phyloP scores from a whole-genome alignment of 1,140 invertebrate genomes.

The Cyclargus thomasi region DNA sequence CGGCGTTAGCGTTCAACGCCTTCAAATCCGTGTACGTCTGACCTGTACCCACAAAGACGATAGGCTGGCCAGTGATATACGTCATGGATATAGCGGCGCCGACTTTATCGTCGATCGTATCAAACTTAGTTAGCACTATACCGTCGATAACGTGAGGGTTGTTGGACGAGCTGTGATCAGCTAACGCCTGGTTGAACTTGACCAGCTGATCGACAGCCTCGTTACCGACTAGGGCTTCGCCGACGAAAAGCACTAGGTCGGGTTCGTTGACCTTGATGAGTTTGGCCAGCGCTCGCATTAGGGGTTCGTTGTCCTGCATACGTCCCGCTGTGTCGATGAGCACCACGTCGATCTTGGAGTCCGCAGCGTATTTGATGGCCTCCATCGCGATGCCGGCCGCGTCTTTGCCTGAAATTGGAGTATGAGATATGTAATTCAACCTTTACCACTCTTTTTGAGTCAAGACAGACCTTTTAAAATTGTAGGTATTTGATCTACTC shows the following conservation, averaged over 20 bases:
- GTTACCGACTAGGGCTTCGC: constrained; percentile 99
- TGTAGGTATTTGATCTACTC: no score
- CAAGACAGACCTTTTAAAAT: no score
- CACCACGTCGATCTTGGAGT: constrained; percentile 91
- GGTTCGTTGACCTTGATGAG: constrained; percentile 86
- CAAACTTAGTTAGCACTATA: constrained; percentile 98
- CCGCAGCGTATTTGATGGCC: constrained; percentile 92
- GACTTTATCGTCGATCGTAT: constrained; percentile 99
- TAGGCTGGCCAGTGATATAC: constrained; percentile 99
- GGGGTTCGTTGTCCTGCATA: constrained; percentile 98
- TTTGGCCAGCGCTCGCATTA: constrained; percentile 37
- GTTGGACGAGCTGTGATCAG: constrained; percentile 87
- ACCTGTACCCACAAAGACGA: constrained; percentile 99
- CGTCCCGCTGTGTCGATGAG: constrained; percentile 98
- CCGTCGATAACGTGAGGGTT: constrained; percentile 97
- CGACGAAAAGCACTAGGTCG: constrained; percentile 98
- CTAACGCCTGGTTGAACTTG: constrained; percentile 98
- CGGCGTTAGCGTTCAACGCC: constrained; percentile 96
- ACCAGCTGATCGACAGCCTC: constrained; percentile 99
- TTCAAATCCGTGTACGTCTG: constrained; percentile 99
- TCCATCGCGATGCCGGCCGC: constrained; percentile 98
- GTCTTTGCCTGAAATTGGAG: constrained; percentile 87
- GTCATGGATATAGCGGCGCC: constrained; percentile 99
- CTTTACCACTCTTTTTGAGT: no score
- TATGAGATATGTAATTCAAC: no score